A percentile compares a stretch with the other conserved stretches of the same genome.
phyloP scores from a whole-genome alignment of 2,113 vertebrate genomes.

The Crotalus helleri region DNA sequence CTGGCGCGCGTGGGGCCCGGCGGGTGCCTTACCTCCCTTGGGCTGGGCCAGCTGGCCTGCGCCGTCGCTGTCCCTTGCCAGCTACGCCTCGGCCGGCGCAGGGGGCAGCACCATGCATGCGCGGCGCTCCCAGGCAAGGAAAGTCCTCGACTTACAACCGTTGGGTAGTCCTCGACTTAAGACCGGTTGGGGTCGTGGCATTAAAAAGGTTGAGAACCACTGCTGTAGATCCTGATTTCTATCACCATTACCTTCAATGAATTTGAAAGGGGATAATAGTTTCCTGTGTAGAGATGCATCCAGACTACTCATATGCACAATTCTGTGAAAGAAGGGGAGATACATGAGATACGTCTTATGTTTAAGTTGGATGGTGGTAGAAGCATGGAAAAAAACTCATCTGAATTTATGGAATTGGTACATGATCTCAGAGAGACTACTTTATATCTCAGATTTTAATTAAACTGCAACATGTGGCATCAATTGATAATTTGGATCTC shows the following conservation, averaged over 20 bases:
- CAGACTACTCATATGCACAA: background rate
- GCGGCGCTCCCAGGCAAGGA: too few species aligned
- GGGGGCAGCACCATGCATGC: too few species aligned
- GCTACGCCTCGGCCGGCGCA: too few species aligned
- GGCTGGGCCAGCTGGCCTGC: too few species aligned
- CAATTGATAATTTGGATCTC: background rate
- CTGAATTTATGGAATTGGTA: background rate
- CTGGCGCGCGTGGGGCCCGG: too few species aligned
- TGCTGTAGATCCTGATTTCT: background rate
- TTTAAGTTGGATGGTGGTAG: background rate
- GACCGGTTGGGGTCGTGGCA: too few species aligned
- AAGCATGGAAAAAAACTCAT: background rate
- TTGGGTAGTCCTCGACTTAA: too few species aligned
- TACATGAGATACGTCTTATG: background rate
- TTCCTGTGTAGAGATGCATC: background rate
- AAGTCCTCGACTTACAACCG: too few species aligned
- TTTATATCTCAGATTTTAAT: background rate
- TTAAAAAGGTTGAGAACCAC: too few species aligned
- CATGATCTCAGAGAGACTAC: background rate
- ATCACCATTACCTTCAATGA: background rate
- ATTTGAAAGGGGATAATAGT: background rate
- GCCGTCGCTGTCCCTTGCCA: too few species aligned
- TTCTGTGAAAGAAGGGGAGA: background rate
- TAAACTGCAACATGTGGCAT: background rate
- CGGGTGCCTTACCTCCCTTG: too few species aligned